Base-by-base conservation (phyloP, 2,113 vertebrate genomes). In the Microtus pennsylvanicus region DNA sequence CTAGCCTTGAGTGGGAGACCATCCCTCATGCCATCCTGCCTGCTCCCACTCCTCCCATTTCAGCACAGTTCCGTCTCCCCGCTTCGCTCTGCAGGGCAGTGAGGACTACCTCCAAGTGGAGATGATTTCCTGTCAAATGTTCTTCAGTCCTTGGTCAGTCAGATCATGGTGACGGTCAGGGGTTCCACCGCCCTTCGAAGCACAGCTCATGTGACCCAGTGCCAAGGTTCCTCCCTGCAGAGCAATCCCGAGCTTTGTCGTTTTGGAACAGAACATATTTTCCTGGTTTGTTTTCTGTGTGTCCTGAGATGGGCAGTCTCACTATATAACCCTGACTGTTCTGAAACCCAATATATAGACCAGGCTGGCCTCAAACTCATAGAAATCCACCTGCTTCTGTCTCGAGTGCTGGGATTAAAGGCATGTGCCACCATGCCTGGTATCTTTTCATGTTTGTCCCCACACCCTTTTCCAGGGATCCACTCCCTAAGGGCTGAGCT, bases 171-270 rank as follows among this genome's bases (percentile, higher is more conserved):
- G 3, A 47, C 33, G 1, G 2, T 13, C 61, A 0, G 5, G 72
- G 21, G 5, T 17, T 38, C 24, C 13, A 2, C 24, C 16, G 30
- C 12, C 74, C 55, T 74, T 76, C 30, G n/a, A 35, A 9, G 52
- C 10, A 3, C 7, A 13, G 7, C 14, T 85, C 28, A 7, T 5
- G 33, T 10, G 17, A 52, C 17, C 3, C 3, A 16, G 33, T 90
- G 22, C 52, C 16, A 10, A 17, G 3, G 1, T 24, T 0, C 19
- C 16, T 21, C 61, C 22, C 55, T 22, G 65, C 6, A 58, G 65
- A 21, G 89, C 50, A 50, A 58, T 30, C 17, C 1, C 5, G 0
- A 2, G 22, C 0, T 0, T 1, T 1, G 58, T 28, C 61, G 5
- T 10, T 5, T 35, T 3, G 5, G 47, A 17, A 45, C 42, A 0